phyloP scores from a whole-genome alignment of 2,797 vertebrate species.

The Macroramphosus scolopax region DNA sequence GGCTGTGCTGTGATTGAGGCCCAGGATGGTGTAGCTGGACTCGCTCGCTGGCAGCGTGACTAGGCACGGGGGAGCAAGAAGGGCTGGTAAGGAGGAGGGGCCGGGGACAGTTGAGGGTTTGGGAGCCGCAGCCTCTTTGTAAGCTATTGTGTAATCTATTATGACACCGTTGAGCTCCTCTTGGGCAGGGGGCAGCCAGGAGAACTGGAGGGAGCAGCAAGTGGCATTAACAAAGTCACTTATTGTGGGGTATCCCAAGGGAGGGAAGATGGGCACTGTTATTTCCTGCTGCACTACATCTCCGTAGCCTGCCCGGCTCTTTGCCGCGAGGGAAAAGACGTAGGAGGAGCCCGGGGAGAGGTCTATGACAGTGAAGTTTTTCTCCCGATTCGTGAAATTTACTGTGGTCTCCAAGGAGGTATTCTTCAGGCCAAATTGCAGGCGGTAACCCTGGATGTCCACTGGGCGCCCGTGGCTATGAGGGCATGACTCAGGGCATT shows the following conservation, averaged over 20 bases:
- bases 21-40: constrained; percentile 83
- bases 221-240: constrained; percentile 83
- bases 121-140: constrained; percentile 75
- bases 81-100: constrained; percentile 33
- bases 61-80: constrained; percentile 67
- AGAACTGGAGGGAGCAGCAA: constrained; percentile 85
- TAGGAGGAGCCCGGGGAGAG: constrained; percentile 88
- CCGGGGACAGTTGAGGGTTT: constrained; percentile 37
- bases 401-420: constrained; percentile 73
- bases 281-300: constrained; percentile 80
- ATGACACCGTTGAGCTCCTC: constrained; percentile 82
- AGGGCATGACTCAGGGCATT: constrained; percentile 49
- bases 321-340: constrained; percentile 86
- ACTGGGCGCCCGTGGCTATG: constrained; percentile 56
- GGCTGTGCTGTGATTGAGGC: constrained; percentile 89
- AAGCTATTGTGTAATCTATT: constrained; percentile 86
- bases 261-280: constrained; percentile 82
- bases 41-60: constrained; percentile 82
- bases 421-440: constrained; percentile 87
- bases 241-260: constrained; percentile 85
- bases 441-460: constrained; percentile 86
- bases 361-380: constrained; percentile 74
- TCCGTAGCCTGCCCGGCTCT: constrained; percentile 85
- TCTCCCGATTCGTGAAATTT: constrained; percentile 80
- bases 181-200: constrained; percentile 84